phyloP scores from a whole-genome alignment of 2,113 vertebrate genomes.

The Budorcas taxicolor region DNA sequence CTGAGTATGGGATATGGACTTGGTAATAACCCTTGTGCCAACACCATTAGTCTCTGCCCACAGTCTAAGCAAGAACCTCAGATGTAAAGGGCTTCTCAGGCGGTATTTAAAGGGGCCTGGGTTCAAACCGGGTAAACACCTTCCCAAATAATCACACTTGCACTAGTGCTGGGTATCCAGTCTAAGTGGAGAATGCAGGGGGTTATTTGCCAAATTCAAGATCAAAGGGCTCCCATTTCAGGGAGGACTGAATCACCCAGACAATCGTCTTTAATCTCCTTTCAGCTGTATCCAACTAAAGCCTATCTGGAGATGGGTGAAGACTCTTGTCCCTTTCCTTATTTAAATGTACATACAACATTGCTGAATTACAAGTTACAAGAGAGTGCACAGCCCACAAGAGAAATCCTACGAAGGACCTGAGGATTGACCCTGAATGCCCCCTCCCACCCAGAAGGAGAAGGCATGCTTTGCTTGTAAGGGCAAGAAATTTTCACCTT shows the following conservation, averaged over 20 bases:
- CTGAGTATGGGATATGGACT: neutral
- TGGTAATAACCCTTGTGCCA: neutral
- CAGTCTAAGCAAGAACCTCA: neutral
- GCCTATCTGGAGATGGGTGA: neutral
- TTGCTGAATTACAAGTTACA: neutral
- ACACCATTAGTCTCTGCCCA: neutral
- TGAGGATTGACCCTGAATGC: neutral
- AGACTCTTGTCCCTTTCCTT: neutral
- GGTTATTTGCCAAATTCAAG: neutral
- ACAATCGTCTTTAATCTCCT: neutral
- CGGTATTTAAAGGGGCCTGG: neutral
- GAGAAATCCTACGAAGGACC: neutral
- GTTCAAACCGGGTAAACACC: neutral
- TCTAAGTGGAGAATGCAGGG: neutral
- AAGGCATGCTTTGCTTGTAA: neutral
- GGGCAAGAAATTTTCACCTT: neutral
- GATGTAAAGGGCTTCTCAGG: neutral
- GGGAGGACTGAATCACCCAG: neutral
- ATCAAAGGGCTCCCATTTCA: neutral
- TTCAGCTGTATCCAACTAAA: neutral
- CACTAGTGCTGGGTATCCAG: neutral
- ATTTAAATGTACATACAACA: neutral
- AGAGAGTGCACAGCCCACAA: neutral
- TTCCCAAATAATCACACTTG: neutral
- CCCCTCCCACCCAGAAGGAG: neutral